Conservation (phyloP, 2,797 vertebrate species). For the Amblyraja radiata region DNA sequence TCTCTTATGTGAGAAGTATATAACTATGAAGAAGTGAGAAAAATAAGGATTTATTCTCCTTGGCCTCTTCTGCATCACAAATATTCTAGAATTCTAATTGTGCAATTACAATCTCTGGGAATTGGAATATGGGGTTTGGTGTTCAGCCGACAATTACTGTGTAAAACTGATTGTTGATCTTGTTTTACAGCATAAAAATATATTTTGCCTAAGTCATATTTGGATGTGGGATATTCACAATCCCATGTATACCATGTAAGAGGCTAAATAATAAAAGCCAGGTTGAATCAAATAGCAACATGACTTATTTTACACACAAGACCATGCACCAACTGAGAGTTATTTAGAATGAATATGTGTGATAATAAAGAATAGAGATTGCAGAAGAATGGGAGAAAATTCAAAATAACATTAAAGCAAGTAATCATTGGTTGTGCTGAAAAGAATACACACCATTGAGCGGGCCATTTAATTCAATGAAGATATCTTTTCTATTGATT, state of each 20-base stretch:
- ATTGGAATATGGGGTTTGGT: too few relatives aligned
- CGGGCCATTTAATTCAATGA: background rate
- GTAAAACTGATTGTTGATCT: too few relatives aligned
- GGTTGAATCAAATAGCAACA: background rate
- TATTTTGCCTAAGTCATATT: too few relatives aligned
- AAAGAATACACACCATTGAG: background rate
- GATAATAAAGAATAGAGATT: background rate
- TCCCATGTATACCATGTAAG: background rate
- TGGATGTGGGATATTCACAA: too few relatives aligned
- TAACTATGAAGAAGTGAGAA: too few relatives aligned
- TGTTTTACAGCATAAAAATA: too few relatives aligned
- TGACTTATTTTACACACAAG: background rate
- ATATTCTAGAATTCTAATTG: too few relatives aligned
- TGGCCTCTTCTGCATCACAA: too few relatives aligned
- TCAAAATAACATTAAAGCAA: background rate
- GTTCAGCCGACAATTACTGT: background rate
- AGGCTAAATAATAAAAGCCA: background rate
- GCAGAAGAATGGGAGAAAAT: background rate
- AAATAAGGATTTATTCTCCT: too few relatives aligned
- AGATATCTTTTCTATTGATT: background rate
- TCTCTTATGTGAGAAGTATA: too few relatives aligned
- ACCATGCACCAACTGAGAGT: too few relatives aligned
- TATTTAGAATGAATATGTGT: background rate
- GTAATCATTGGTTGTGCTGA: background rate
- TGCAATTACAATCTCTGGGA: too few relatives aligned